Evolutionary conservation across 30 jellyfish, hydroid and myxozoan species (phyloP).

Genomic region (Pelagia noctiluca): DNA sequence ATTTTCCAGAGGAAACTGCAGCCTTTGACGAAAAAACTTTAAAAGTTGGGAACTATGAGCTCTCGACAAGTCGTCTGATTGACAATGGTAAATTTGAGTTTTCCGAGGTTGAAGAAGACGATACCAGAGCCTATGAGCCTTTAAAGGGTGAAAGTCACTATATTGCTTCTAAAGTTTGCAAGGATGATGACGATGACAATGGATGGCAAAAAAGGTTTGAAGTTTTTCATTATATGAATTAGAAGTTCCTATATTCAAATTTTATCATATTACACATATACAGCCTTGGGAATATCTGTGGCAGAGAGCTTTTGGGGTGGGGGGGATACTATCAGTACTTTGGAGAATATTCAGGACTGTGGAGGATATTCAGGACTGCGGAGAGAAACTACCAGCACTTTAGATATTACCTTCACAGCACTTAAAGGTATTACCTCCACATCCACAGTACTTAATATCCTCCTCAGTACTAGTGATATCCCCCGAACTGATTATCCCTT

Average conservation of each 20-base stretch:
- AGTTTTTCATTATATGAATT: too few species aligned
- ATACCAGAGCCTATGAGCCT: constrained; percentile 49
- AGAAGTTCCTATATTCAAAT: background rate
- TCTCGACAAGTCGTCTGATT: constrained; percentile 8
- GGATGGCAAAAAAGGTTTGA: background rate
- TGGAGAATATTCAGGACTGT: too few species aligned
- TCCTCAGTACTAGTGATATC: too few species aligned
- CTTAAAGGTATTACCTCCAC: too few species aligned
- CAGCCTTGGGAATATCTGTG: background rate
- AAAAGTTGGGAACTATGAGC: constrained; percentile 4
- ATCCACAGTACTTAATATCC: too few species aligned
- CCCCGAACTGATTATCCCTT: too few species aligned
- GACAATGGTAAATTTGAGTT: constrained; percentile 16
- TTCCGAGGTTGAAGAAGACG: constrained; percentile 49
- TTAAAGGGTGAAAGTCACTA: constrained; percentile 4
- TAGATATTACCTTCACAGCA: too few species aligned
- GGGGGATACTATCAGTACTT: too few species aligned
- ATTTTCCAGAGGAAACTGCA: background rate
- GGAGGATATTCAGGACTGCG: too few species aligned
- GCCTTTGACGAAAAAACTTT: background rate
- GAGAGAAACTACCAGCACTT: too few species aligned
- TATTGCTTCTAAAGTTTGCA: background rate
- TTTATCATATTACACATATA: background rate
- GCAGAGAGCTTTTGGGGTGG: background rate
- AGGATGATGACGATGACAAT: background rate